These are phyloP conservation scores for Phainopepla nitens DNA, from an alignment of 2,113 vertebrate species.

Conservation along the genomic window DNA sequence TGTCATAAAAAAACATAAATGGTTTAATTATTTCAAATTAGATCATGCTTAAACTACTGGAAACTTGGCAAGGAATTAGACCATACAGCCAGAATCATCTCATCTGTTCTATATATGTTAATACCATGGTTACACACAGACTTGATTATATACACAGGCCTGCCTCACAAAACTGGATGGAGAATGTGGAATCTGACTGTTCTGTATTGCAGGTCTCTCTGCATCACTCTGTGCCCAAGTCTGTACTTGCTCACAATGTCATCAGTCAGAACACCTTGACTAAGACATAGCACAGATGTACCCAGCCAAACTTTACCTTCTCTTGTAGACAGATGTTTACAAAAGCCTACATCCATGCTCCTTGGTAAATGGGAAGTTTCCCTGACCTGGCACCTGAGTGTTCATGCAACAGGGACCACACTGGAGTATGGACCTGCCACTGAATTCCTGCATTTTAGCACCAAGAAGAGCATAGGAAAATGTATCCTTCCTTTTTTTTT, in stretches of 20 bases:
- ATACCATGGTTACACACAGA: neutral
- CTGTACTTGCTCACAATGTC: neutral
- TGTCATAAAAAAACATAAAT: neutral
- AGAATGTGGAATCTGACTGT: neutral
- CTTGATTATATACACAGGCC: neutral
- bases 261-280: neutral
- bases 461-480: neutral
- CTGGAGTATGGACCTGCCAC: neutral
- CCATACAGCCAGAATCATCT: neutral
- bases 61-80: slow-evolving; percentile 3
- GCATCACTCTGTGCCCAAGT: neutral
- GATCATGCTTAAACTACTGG: slow-evolving; percentile 12
- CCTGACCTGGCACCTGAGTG: neutral
- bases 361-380: neutral
- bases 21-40: slow-evolving; percentile 37
- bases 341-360: neutral
- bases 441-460: neutral
- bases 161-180: neutral
- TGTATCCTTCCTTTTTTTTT: neutral
- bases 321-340: neutral
- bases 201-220: neutral
- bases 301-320: neutral
- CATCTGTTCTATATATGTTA: neutral
- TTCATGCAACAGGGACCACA: rapidly evolving
- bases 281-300: neutral